Evolutionary conservation across 2,888 invertebrate species (phyloP), one percentile per base, ranked within the genome.

Genomic region (Schizotus pectinicornis): DNA sequence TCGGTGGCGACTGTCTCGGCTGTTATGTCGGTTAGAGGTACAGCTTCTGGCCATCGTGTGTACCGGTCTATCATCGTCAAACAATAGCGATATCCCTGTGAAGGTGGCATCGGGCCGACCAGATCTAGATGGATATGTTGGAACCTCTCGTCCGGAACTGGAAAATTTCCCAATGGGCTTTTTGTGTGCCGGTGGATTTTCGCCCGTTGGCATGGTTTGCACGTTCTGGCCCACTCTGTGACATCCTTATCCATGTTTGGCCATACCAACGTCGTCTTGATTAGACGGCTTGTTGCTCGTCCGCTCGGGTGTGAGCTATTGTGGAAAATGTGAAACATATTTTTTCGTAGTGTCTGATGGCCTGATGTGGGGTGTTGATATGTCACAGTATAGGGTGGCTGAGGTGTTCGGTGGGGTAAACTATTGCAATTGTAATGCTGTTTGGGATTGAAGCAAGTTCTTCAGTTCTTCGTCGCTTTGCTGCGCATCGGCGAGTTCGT

Each of bases 211-310:
- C 36, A 36, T 36, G 36, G 36, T 11, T 3, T 36, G 36, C 36
- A 36, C 36, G 59, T 42, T 3, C 62, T 63, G 1, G 72, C 63
- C 77, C 77, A 79, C 0, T 56, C 41, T 47, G 79, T 22, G 30
- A 31, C 13, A 34, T 57, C 37, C 45, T 55, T 22, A 13, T 58
- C 55, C 37, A 58, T 41, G 14, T 14, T 31, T 12, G 42, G 47
- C 58, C 58, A 58, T 6, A 55, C 43, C 12, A 67, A 79, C 0
- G 74, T 64, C 22, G 74, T 35, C 0, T 71, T 48, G 0, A 79
- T 63, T 2, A 78, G 30, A 12, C 63, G 67, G 1, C 47, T 50
- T 0, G 70, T 68, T 0, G 66, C 61, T 2, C 61, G 63, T 0
- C 55, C 54, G 0, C 74, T 72, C 2, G 73, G 70, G 45, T 75